Evolutionary conservation across 2,797 vertebrate genomes (phyloP).

Genomic region (Molossus molossus): DNA sequence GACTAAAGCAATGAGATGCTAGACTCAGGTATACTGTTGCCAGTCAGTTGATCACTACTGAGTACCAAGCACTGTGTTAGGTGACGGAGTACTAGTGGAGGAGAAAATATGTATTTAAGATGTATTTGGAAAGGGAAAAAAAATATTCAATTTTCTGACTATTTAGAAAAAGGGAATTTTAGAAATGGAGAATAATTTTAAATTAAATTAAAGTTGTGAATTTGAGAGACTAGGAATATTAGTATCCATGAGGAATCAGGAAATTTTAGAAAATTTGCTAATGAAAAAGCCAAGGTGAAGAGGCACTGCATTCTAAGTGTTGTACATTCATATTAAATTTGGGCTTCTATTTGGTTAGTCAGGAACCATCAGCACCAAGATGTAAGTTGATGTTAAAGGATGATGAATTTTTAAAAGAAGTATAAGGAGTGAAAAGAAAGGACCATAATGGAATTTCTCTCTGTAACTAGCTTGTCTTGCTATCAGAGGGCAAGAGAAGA

Average conservation of each 20-base stretch:
- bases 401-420: background rate
- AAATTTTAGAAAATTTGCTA: background rate
- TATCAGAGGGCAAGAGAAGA: background rate
- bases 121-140: background rate
- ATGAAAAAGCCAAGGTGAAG: background rate
- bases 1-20: background rate
- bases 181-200: background rate
- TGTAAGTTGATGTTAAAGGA: background rate
- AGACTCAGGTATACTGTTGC: background rate
- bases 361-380: background rate
- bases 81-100: background rate
- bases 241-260: background rate
- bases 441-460: background rate
- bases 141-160: background rate
- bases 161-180: constrained; percentile 1
- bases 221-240: constrained; percentile 1
- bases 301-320: background rate
- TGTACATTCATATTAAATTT: background rate
- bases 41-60: background rate
- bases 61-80: background rate
- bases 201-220: constrained; percentile 36
- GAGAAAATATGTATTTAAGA: background rate
- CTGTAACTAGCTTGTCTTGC: background rate
- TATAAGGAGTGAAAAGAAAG: background rate
- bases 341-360: background rate